Evolutionary conservation across 2,797 vertebrate genomes (phyloP), one percentile per base, ranked within the genome.

Genomic region (Acanthiza pusilla): DNA sequence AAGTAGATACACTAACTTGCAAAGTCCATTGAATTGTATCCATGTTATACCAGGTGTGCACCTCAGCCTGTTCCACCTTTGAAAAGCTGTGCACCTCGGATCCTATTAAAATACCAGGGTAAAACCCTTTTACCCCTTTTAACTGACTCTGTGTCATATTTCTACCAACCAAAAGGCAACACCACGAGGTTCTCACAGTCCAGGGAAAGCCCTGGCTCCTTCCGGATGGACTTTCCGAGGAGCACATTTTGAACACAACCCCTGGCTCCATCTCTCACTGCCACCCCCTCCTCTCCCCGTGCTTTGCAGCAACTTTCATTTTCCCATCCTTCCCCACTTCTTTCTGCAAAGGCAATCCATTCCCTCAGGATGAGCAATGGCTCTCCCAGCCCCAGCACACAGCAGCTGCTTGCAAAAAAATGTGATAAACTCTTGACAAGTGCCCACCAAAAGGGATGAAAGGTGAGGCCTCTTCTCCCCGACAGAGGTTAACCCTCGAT

Each of bases 171-270:
- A 18, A 45, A 45, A 45, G 43, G 43, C 18, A 45, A 19, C 45
- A 45, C 20, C 61, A 60, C 0, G 0, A 16, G 10, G 5, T 45
- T 29, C 58, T 2, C 0, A 10, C 42, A 89, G 85, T 53, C 8
- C n/a, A 7, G 10, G 55, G 43, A 60, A 65, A 74, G 47, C 36
- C 25, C 77, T 26, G 48, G 12, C 11, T 58, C 34, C 51, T 47
- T 47, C 82, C 62, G n/a, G 25, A 12, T 27, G 61, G 9, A 15
- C 7, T 42, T 70, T 18, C 48, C 88, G 71, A 36, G 1, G 48
- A 53, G 51, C 10, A 26, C 18, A 36, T 84, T 62, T 67, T 65
- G 18, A 34, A 63, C 34, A 36, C 15, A 30, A 11, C 10, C 11
- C 48, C 23, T 16, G 61, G 32, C 29, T 62, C 71, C 82, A 72